Evolutionary conservation across 2,113 vertebrate species (phyloP).

Genomic region (Ptychochromis oligacanthus): DNA sequence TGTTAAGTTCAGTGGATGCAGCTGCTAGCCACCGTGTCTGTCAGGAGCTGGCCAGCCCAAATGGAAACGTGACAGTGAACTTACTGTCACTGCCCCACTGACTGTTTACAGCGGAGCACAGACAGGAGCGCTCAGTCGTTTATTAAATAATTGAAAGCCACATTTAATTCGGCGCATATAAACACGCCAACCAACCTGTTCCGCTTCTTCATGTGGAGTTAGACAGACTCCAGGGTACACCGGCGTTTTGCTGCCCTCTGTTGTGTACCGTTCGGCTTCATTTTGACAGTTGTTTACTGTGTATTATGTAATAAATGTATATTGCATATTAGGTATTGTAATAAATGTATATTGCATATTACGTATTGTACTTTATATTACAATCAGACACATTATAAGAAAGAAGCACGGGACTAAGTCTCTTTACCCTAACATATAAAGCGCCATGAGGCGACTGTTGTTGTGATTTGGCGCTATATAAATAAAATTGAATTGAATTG

Average conservation of each 20-base stretch:
- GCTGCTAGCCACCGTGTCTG: no score
- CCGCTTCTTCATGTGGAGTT: not conserved
- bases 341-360: no score
- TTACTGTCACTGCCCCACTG: not conserved
- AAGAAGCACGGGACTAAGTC: not conserved
- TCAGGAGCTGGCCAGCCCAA: not conserved
- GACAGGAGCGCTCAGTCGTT: not conserved
- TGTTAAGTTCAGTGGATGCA: not conserved
- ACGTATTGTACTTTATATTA: not conserved
- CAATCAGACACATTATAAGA: not conserved
- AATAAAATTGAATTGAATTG: no score
- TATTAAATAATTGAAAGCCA: rapidly evolving
- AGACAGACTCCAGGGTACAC: not conserved
- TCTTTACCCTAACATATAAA: no score
- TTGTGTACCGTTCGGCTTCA: not conserved
- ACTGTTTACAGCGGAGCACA: not conserved
- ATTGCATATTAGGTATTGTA: no score
- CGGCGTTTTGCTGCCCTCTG: rapidly evolving
- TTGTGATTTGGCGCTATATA: no score
- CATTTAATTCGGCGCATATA: not conserved
- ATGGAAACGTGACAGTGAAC: not conserved
- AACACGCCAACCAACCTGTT: not conserved
- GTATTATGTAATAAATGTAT: no score
- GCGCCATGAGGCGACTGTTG: no score
- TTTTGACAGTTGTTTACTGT: not conserved